These are phyloP conservation scores for Datnioides undecimradiatus DNA, from an alignment of 2,113 vertebrate genomes.

Conservation along the genomic window DNA sequence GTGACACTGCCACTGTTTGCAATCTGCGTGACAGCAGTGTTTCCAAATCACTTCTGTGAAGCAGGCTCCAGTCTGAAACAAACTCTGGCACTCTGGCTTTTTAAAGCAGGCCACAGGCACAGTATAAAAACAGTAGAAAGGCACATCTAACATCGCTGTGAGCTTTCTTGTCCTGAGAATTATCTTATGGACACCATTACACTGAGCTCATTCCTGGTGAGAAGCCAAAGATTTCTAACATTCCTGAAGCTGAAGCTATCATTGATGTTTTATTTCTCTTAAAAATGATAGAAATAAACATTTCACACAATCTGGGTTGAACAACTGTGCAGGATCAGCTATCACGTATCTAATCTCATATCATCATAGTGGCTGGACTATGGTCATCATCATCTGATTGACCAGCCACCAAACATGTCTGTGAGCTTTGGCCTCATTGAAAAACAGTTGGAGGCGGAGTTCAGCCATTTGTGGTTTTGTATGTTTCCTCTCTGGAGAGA, in stretches of 20 bases:
- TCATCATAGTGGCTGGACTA: conserved; percentile 31
- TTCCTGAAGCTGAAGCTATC: neutral
- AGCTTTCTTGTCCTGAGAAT: neutral
- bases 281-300: neutral
- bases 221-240: neutral
- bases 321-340: conserved; percentile 10
- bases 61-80: too few relatives aligned
- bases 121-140: neutral
- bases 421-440: conserved; percentile 21
- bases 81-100: neutral
- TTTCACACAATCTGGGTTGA: neutral
- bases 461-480: neutral
- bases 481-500: conserved; percentile 17
- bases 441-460: neutral
- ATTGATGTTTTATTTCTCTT: neutral
- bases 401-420: neutral
- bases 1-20: conserved; percentile 1
- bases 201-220: neutral
- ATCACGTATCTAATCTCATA: neutral
- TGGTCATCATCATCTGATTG: conserved; percentile 12
- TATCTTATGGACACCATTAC: neutral
- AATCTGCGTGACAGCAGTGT: neutral
- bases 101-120: neutral
- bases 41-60: neutral
- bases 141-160: neutral